These are phyloP conservation scores for Schlechtendalia chinensis DNA, from an alignment of 1,140 invertebrate genomes.

Conservation along the genomic window DNA sequence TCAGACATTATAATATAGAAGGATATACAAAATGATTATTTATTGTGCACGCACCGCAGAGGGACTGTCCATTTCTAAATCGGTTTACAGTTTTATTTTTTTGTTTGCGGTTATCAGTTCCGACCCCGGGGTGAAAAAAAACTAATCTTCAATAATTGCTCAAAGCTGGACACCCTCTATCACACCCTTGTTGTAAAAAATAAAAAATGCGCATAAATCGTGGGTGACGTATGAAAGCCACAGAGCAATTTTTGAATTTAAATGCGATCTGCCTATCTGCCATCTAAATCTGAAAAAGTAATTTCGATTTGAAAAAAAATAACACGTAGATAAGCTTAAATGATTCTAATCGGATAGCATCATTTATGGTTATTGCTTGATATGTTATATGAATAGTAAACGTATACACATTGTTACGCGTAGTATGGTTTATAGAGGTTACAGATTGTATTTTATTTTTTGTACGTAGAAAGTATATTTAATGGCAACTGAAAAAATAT, in stretches of 20 bases:
- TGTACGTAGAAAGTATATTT: too few species aligned
- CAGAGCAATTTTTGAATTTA: slow-evolving; percentile 46
- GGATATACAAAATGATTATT: slow-evolving; percentile 39
- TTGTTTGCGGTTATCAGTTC: slow-evolving; percentile 48
- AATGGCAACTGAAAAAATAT: background rate
- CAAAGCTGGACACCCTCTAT: slow-evolving; percentile 50
- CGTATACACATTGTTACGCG: background rate
- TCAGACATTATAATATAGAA: slow-evolving; percentile 39
- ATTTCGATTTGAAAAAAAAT: slow-evolving; percentile 43
- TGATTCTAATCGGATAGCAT: slow-evolving; percentile 29
- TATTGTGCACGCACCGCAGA: slow-evolving; percentile 34
- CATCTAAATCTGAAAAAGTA: slow-evolving; percentile 47
- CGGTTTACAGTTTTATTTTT: slow-evolving; percentile 48
- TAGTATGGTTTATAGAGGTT: background rate
- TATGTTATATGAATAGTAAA: background rate
- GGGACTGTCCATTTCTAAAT: slow-evolving; percentile 43
- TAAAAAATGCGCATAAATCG: slow-evolving; percentile 49
- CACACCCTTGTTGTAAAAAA: slow-evolving; percentile 48
- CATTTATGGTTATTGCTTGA: slow-evolving; percentile 33
- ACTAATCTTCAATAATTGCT: slow-evolving; percentile 50
- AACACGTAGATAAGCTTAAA: slow-evolving; percentile 38
- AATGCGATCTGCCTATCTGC: slow-evolving; percentile 44
- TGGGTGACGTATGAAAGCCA: slow-evolving; percentile 42
- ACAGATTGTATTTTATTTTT: background rate
- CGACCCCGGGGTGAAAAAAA: slow-evolving; percentile 36